Evolutionary conservation across 1,140 invertebrate genomes (phyloP).

Genomic region (Palaemon carinicauda): DNA sequence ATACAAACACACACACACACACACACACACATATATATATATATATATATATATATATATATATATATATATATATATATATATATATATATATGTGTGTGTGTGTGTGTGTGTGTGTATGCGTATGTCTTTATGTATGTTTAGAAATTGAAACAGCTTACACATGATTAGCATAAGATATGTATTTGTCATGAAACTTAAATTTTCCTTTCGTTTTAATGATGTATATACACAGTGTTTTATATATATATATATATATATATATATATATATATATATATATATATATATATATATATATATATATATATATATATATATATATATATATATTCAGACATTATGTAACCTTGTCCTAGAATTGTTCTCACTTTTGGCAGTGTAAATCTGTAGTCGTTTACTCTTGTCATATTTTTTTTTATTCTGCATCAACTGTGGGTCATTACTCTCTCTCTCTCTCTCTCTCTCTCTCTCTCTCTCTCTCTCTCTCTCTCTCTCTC

Average conservation of each 20-base stretch:
- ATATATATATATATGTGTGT: no score
- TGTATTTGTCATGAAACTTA: not conserved
- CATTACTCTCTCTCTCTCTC: conserved; percentile 8
- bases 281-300: no score
- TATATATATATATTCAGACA: not conserved
- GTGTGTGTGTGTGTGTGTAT: no score
- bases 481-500: conserved; percentile 32
- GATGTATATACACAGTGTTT: not conserved
- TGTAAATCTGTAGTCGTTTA: not conserved
- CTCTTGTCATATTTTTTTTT: not conserved
- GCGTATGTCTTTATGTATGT: no score
- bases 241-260: no score
- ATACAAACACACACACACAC: no score
- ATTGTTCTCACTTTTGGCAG: not conserved
- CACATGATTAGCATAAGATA: not conserved
- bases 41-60: no score
- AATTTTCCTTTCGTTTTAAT: no score
- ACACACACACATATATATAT: no score
- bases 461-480: conserved; percentile 34
- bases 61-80: no score
- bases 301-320: not conserved
- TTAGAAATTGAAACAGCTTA: not conserved
- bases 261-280: no score
- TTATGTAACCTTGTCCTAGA: not conserved
- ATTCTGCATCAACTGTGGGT: not conserved